Base-by-base conservation (phyloP, 2,797 vertebrate genomes). In the Otus scops region DNA sequence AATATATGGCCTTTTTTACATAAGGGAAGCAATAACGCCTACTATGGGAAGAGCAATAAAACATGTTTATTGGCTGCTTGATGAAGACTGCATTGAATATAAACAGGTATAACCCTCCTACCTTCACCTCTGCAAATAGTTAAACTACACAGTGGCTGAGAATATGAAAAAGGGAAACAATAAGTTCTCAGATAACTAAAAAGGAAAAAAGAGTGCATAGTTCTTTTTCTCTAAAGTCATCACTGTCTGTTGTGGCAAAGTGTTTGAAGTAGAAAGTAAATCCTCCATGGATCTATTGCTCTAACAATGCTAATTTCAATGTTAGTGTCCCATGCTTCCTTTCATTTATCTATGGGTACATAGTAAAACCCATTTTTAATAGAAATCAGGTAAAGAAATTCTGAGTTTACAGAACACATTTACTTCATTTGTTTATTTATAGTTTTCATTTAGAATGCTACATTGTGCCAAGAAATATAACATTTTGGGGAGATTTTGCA, bases 71-170 rank as follows among this genome's bases (percentile, higher is more conserved):
- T 90, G 87, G n/a, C 85, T 96, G 76, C 51, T 93, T 69, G 77
- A 85, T 97, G 86, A 96, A 96, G 92, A 76, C 83, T n/a, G 80
- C 34, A 67, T 88, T 95, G 92, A 93, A 92, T 94, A 91, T 88
- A 95, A 74, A 7, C 43, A 85, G 30, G 9, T 77, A 63, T 26
- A 50, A 51, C 36, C 74, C 53, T 91, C 30, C 74, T 50, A 78
- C 50, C 24, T 90, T 47, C 50, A 61, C 26, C 76, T 93, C 47
- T 85, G 73, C 87, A 93, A 82, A 89, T 88, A 94, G 60, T 80
- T 65, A 83, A 86, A 81, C 43, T 56, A 10, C 76, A 61, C 53
- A 63, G 43, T 28, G 68, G 32, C 60, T 85, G 15, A 90, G 70
- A 90, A 94, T 28, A 38, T 28, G 90, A 76, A 93, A 95, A 86